Evolutionary conservation across 1,140 invertebrate genomes (phyloP).

Genomic region (honey bee (Apis mellifera)): DNA sequence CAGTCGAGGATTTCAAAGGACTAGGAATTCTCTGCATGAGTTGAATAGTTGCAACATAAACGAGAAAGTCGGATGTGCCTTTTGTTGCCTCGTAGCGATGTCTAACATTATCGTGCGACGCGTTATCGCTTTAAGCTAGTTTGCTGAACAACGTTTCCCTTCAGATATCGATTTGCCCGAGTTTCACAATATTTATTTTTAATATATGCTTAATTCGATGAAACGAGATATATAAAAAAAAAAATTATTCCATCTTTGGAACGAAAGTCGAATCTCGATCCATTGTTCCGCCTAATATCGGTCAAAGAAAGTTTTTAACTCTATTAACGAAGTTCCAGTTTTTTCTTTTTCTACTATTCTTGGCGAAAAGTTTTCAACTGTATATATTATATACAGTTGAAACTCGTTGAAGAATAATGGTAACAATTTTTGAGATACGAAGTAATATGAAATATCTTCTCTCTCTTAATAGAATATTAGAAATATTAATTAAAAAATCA

Average conservation of each 20-base stretch:
- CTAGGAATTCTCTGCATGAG: slow-evolving; percentile 34
- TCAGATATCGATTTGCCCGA: background rate
- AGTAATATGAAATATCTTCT: too few species aligned
- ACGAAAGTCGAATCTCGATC: background rate
- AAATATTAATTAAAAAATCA: too few species aligned
- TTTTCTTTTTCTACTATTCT: background rate
- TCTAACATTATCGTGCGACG: slow-evolving; percentile 22
- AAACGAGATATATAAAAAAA: background rate
- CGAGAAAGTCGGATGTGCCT: slow-evolving; percentile 39
- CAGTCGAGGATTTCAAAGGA: slow-evolving; percentile 46
- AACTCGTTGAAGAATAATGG: too few species aligned
- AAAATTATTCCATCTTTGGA: background rate
- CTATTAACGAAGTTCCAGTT: background rate
- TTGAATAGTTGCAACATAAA: slow-evolving; percentile 44
- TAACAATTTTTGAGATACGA: too few species aligned
- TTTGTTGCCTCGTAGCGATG: slow-evolving; percentile 11
- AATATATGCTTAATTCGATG: background rate
- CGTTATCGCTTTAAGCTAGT: background rate
- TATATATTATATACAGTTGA: too few species aligned
- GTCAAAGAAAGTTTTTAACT: background rate
- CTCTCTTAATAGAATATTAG: too few species aligned
- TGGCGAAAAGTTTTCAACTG: too few species aligned
- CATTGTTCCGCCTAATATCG: background rate
- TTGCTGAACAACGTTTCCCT: too few species aligned
- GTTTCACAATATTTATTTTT: background rate